These are phyloP conservation scores for Chymomyza caudatula DNA, from an alignment of 2,888 invertebrate genomes.

Conservation along the genomic window DNA sequence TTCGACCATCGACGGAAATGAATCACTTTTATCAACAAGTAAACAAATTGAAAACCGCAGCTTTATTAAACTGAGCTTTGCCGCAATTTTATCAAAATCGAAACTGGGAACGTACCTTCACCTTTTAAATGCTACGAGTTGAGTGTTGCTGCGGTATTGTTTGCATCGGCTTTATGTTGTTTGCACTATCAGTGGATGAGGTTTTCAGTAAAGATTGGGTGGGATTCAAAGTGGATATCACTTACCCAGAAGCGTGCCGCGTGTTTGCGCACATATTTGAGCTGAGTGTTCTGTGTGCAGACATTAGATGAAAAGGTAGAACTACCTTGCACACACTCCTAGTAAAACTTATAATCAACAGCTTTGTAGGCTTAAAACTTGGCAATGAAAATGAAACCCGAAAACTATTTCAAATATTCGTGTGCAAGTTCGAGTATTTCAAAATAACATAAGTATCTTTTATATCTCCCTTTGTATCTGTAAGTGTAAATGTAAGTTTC, in stretches of 20 bases:
- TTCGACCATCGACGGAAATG: no score
- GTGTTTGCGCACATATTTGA: not conserved
- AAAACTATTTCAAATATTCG: slow-evolving; percentile 53
- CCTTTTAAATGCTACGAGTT: slow-evolving; percentile 15
- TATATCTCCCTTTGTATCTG: slow-evolving; percentile 6
- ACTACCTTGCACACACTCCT: slow-evolving; percentile 10
- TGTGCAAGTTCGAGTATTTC: slow-evolving; percentile 48
- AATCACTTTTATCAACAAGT: no score
- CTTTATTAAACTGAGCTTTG: no score
- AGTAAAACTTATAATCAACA: slow-evolving; percentile 64
- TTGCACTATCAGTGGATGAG: slow-evolving; percentile 24
- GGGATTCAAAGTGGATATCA: not conserved
- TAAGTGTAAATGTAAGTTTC: not conserved
- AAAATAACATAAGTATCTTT: slow-evolving; percentile 62
- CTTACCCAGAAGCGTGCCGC: slow-evolving; percentile 29
- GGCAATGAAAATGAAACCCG: slow-evolving; percentile 50
- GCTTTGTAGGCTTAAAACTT: slow-evolving; percentile 67
- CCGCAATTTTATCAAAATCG: no score
- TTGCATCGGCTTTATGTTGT: slow-evolving; percentile 21
- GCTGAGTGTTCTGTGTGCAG: slow-evolving; percentile 14
- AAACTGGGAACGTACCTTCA: not conserved
- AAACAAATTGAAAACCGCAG: no score
- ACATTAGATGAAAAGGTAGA: slow-evolving; percentile 24
- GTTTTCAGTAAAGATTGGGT: not conserved
- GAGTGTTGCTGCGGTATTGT: slow-evolving; percentile 30